Evolutionary conservation across 2,113 vertebrate species (phyloP).

Genomic region (Sarotherodon lohbergeri): DNA sequence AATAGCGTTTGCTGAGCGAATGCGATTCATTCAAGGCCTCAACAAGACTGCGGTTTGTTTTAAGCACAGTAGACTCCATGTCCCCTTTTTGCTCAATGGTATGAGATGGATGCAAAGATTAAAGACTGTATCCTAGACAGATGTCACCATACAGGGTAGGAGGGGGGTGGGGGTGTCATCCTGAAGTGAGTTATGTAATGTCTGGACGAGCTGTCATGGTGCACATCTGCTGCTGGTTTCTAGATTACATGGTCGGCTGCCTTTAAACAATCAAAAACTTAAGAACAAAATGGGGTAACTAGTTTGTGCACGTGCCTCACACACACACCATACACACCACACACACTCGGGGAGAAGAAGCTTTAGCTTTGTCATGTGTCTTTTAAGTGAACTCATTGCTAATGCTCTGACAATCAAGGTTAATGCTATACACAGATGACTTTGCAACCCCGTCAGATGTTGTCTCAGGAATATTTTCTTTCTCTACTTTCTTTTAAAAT

Average conservation of each 20-base stretch:
- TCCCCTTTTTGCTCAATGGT: neutral
- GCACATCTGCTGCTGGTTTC: constrained; percentile 42
- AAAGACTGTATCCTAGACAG: constrained; percentile 19
- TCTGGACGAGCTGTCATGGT: constrained; percentile 11
- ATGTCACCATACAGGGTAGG: constrained; percentile 16
- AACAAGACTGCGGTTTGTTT: constrained; percentile 15
- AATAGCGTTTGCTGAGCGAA: neutral
- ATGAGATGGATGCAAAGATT: constrained; percentile 30
- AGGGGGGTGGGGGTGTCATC: neutral
- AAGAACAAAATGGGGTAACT: neutral
- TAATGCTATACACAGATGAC: neutral
- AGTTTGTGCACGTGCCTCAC: neutral
- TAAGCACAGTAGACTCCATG: neutral
- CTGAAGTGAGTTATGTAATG: constrained; percentile 34
- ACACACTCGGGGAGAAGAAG: neutral
- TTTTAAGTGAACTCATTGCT: neutral
- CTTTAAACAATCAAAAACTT: neutral
- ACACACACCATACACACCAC: neutral
- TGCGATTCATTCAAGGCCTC: neutral
- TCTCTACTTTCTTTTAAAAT: neutral
- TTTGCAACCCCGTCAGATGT: neutral
- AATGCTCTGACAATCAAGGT: neutral
- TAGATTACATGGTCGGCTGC: neutral
- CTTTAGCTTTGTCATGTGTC: neutral
- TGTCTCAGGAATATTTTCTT: neutral